phyloP scores from a whole-genome alignment of 1,140 invertebrate species.

The Parasteatoda tepidariorum region DNA sequence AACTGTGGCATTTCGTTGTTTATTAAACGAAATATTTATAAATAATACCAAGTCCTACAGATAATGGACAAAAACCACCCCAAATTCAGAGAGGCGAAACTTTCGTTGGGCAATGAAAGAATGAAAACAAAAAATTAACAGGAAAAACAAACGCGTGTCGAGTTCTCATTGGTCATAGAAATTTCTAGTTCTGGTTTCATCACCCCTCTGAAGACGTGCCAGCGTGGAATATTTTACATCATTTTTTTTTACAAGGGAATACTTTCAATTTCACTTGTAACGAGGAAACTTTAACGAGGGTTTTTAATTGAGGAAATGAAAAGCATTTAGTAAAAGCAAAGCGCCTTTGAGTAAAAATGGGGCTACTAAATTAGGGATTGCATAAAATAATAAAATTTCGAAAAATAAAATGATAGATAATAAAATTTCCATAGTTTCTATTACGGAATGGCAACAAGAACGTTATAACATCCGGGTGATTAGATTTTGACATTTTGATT shows the following conservation, averaged over 20 bases:
- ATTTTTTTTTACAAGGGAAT: neutral
- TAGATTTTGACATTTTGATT: no score
- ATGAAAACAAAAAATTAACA: slow-evolving; percentile 12
- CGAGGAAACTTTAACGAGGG: no score
- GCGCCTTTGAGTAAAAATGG: no score
- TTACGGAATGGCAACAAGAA: no score
- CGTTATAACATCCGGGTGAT: no score
- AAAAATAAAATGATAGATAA: no score
- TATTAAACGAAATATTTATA: neutral
- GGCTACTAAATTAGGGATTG: no score
- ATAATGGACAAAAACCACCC: neutral
- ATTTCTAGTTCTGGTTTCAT: slow-evolving; percentile 9
- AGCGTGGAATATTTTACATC: slow-evolving; percentile 17
- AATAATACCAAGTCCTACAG: neutral
- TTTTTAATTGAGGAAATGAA: no score
- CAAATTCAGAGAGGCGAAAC: neutral
- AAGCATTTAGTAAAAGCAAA: no score
- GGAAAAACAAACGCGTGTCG: slow-evolving; percentile 4
- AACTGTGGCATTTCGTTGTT: slow-evolving; percentile 31
- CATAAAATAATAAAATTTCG: no score
- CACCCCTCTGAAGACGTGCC: slow-evolving; percentile 11
- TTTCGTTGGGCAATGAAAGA: neutral
- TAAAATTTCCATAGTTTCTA: no score
- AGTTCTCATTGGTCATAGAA: slow-evolving; percentile 27
- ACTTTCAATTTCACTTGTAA: neutral